phyloP scores from a whole-genome alignment of 2,113 vertebrate species.

The Oreotrochilus melanogaster region DNA sequence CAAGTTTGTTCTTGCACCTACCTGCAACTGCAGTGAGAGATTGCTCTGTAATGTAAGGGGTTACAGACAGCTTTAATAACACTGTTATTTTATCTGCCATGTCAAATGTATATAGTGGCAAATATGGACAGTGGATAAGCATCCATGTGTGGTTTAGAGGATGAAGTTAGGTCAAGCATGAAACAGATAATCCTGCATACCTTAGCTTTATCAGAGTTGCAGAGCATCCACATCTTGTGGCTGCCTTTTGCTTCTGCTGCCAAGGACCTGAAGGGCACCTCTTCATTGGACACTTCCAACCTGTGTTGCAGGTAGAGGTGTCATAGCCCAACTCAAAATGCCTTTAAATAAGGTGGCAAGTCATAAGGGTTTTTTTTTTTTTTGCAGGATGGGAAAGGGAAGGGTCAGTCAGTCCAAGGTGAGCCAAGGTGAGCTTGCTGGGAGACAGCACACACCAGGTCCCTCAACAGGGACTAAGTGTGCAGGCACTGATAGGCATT shows the following conservation, averaged over 20 bases:
- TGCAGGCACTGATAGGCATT: neutral
- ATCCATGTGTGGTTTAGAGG: neutral
- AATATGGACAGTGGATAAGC: neutral
- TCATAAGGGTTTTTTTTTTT: neutral
- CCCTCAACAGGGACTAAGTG: neutral
- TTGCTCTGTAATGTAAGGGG: neutral
- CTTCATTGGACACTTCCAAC: neutral
- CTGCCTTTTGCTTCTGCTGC: neutral
- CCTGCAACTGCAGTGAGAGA: neutral
- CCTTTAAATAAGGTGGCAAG: neutral
- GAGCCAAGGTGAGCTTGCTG: rapidly evolving
- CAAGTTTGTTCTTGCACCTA: neutral
- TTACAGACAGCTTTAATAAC: neutral
- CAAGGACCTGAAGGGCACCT: neutral
- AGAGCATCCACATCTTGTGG: neutral
- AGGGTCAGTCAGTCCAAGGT: neutral
- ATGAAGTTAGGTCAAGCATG: neutral
- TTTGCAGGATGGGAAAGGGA: neutral
- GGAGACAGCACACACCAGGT: neutral
- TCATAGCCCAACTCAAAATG: neutral
- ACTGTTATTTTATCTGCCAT: neutral
- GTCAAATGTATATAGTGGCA: neutral
- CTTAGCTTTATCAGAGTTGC: neutral
- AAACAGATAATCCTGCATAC: neutral
- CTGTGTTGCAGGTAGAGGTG: neutral